Evolutionary conservation across 2,113 vertebrate species (phyloP).

Genomic region (Ascaphus truei): DNA sequence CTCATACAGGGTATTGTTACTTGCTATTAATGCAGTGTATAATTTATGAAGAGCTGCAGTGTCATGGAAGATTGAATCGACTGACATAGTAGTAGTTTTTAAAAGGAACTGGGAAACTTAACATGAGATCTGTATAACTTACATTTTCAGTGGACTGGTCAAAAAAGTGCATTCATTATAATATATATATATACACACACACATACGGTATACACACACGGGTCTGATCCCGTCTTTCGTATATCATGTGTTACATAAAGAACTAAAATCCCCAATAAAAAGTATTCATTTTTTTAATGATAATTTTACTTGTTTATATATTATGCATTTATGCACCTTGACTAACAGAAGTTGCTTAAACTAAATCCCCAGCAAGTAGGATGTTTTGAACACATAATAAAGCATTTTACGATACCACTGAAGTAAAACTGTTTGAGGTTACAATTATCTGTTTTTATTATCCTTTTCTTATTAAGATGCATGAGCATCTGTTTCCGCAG

Average conservation of each 20-base stretch:
- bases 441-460: background rate
- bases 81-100: background rate
- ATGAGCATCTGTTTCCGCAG: background rate
- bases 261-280: too few relatives aligned
- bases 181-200: too few relatives aligned
- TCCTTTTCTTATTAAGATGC: constrained; percentile 1
- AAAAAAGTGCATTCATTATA: too few relatives aligned
- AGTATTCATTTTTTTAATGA: too few relatives aligned
- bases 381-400: background rate
- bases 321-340: background rate
- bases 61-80: background rate
- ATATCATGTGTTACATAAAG: too few relatives aligned
- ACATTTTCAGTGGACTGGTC: too few relatives aligned
- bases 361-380: background rate
- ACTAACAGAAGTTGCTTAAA: constrained; percentile 4
- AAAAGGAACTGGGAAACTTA: background rate
- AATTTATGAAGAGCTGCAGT: background rate
- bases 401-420: constrained; percentile 1
- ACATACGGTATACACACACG: too few relatives aligned
- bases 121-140: too few relatives aligned
- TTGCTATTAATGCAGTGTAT: too few relatives aligned
- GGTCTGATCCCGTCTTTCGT: too few relatives aligned
- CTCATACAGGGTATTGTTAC: too few relatives aligned
- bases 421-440: background rate
- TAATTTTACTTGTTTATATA: background rate